Evolutionary conservation across 2,888 invertebrate genomes (phyloP).

Genomic region (Luffia ferchaultella): DNA sequence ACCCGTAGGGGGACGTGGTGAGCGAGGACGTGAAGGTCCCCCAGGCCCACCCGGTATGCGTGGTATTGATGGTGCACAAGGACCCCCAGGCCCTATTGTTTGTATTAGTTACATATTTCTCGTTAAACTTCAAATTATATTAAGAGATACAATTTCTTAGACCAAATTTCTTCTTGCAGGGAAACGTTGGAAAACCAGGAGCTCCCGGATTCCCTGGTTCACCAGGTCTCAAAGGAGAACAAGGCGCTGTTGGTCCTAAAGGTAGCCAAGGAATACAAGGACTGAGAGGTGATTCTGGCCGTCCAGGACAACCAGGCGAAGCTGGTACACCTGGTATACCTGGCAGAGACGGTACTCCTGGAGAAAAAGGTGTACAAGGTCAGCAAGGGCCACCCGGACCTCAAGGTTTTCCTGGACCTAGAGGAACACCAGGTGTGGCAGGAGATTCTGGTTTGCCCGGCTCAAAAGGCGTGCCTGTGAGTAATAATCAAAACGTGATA

Average conservation of each 20-base stretch:
- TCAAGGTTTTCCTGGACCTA: slow-evolving; percentile 84
- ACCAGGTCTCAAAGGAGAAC: slow-evolving; percentile 83
- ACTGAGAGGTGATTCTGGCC: slow-evolving; percentile 80
- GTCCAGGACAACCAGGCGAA: slow-evolving; percentile 80
- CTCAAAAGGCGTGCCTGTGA: slow-evolving; percentile 77
- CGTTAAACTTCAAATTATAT: too few relatives aligned
- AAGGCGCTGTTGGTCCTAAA: slow-evolving; percentile 77
- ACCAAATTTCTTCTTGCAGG: slow-evolving; percentile 67
- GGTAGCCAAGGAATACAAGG: slow-evolving; percentile 86
- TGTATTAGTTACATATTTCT: background rate
- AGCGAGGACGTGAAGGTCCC: slow-evolving; percentile 85
- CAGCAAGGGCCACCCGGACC: slow-evolving; percentile 75
- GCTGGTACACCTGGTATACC: slow-evolving; percentile 76
- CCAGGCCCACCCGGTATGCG: slow-evolving; percentile 79
- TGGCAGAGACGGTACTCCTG: slow-evolving; percentile 83
- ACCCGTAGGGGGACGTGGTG: slow-evolving; percentile 80
- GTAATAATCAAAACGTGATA: slow-evolving; percentile 14
- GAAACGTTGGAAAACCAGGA: slow-evolving; percentile 82
- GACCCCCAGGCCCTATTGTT: slow-evolving; percentile 79
- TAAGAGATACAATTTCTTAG: too few relatives aligned
- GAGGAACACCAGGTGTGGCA: slow-evolving; percentile 78
- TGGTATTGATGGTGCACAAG: slow-evolving; percentile 81
- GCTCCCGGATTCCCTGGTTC: slow-evolving; percentile 86
- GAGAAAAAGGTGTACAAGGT: slow-evolving; percentile 83
- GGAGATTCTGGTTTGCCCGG: slow-evolving; percentile 80